These are phyloP conservation scores for Holotrichia oblita DNA, from an alignment of 1,140 invertebrate genomes.

Conservation along the genomic window DNA sequence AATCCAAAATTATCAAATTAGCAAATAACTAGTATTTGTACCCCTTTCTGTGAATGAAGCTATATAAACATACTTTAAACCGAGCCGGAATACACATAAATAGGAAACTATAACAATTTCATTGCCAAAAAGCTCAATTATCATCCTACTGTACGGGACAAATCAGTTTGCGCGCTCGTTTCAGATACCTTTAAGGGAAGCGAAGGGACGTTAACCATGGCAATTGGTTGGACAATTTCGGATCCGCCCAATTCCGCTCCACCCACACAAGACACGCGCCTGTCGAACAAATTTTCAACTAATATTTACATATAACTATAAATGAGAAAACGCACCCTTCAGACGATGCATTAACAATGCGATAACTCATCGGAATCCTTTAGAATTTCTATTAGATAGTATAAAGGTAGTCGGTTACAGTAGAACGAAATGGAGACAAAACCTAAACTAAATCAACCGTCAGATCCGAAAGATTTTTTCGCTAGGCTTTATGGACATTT, in stretches of 20 bases:
- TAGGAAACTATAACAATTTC: slow-evolving; percentile 20
- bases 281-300: slow-evolving; percentile 38
- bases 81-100: background rate
- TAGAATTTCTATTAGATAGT: background rate
- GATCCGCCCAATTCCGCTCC: slow-evolving; percentile 38
- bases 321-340: background rate
- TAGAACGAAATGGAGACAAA: slow-evolving; percentile 42
- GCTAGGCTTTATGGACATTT: slow-evolving; percentile 72
- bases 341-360: background rate
- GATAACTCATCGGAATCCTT: background rate
- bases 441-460: slow-evolving; percentile 65
- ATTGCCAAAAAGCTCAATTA: slow-evolving; percentile 16
- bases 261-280: slow-evolving; percentile 25
- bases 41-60: too few species aligned
- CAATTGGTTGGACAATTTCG: slow-evolving; percentile 43
- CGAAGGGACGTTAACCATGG: slow-evolving; percentile 39
- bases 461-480: slow-evolving; percentile 73
- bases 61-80: too few species aligned
- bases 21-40: too few species aligned
- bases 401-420: background rate
- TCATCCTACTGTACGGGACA: background rate
- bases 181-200: slow-evolving; percentile 19
- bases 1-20: too few species aligned
- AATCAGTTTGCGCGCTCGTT: slow-evolving; percentile 30
- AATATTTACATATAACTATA: slow-evolving; percentile 35